A percentile compares a stretch with the other conserved stretches of the same genome.
Conservation (phyloP, 2,113 vertebrate species). For the Myotis lucifugus region DNA sequence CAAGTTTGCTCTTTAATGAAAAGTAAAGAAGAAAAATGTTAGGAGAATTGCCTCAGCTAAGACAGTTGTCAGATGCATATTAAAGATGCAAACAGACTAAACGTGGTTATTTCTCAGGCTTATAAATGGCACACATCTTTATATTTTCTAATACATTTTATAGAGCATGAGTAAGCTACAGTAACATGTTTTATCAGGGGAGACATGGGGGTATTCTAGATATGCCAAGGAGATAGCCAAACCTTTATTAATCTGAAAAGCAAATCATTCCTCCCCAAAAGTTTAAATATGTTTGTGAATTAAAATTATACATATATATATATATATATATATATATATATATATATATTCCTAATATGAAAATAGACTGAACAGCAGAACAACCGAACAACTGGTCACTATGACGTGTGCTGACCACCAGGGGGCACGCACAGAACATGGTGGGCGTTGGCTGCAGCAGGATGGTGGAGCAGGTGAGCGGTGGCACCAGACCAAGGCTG, state of each 20-base stretch:
- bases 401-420: no score
- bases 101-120: background rate
- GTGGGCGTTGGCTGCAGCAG: no score
- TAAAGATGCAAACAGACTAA: background rate
- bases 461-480: no score
- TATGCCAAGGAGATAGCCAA: background rate
- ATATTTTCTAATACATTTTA: background rate
- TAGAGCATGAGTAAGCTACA: background rate
- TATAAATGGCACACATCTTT: background rate
- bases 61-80: background rate
- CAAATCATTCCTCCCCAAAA: background rate
- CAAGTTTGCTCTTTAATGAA: background rate
- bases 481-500: no score
- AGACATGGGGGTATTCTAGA: background rate
- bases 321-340: background rate
- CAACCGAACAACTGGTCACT: no score
- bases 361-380: no score
- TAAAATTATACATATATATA: background rate
- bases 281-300: background rate
- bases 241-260: background rate
- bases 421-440: rapidly evolving
- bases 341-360: no score
- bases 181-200: background rate
- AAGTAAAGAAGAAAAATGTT: background rate
- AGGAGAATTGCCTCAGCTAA: background rate